Base-by-base conservation (phyloP, 2,888 invertebrate genomes). In the Meteorus colon region DNA sequence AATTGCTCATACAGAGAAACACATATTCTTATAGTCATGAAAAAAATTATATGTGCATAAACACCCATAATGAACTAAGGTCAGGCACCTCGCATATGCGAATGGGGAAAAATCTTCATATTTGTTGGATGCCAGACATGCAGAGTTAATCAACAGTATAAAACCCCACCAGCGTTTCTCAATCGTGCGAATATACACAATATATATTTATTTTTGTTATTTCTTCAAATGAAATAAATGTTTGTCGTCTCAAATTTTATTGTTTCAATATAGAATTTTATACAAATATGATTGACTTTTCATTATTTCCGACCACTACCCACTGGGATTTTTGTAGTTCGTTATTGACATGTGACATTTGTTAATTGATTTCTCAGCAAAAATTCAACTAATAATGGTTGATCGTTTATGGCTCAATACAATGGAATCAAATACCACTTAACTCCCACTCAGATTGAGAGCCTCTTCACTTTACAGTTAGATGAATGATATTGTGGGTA, bases 391-490 rank as follows among this genome's bases (percentile, higher is more conserved):
- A n/a, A 16, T 65, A 1, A 65, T 37, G 59, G 34, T 59, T 19
- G 6, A 16, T 70, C 24, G 16, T 65, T 68, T 34, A 29, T 37
- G 24, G 34, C 29, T 2, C 24, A 55, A 19, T 19, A 19, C 55
- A 55, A 55, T 55, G 55, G n/a, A 55, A 55, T 55, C 55, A 55
- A 55, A 55, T 55, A 55, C n/a, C 68, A 27, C 70, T 77, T 69
- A 67, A 41, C 8, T 37, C 65, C 12, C 62, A 62, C 31, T 19
- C 41, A 73, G 73, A 78, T 87, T 87, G 87, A 87, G 86, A 87
- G 87, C 87, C 88, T 84, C 85, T 87, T 83, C 70, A 70, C 76
- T 87, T 86, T 88, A 89, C 88, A 87, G 89, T 89, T 88, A 88
- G 79, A 84, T 81, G 79, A 84, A 84, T 83, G 84, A 83, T 85